Percentiles rank a stretch among this genome's conserved stretches.
These are phyloP conservation scores for Dromaius novaehollandiae DNA, from an alignment of 2,113 vertebrate species.

Conservation along the genomic window DNA sequence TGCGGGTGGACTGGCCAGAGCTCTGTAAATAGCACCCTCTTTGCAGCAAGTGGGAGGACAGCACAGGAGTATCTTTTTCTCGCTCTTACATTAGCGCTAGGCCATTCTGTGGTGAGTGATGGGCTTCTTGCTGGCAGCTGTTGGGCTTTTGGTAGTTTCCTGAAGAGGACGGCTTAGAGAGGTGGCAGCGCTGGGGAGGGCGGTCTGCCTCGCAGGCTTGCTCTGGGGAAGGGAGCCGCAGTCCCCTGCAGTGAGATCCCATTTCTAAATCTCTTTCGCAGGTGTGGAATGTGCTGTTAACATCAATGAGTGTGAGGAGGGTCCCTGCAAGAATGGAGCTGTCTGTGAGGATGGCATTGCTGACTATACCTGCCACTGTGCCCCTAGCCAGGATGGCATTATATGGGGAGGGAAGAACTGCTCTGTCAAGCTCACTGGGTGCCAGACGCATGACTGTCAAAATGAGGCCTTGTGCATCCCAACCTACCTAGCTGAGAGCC, in stretches of 20 bases:
- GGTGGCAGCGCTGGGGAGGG: neutral
- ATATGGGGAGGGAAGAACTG: conserved; percentile 91
- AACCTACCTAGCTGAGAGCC: conserved; percentile 75
- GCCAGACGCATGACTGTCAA: conserved; percentile 83
- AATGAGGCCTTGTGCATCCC: conserved; percentile 84
- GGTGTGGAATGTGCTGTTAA: conserved; percentile 87
- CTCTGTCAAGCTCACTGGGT: conserved; percentile 84
- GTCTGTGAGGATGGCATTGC: conserved; percentile 84
- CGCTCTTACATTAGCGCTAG: neutral
- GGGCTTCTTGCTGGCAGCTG: neutral
- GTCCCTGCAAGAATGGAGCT: conserved; percentile 89
- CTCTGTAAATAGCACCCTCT: neutral
- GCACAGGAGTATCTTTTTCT: neutral
- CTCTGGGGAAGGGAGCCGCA: neutral
- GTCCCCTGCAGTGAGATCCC: neutral
- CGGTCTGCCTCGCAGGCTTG: neutral
- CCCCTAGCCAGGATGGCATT: conserved; percentile 58
- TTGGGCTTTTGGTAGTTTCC: neutral
- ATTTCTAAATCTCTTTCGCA: conserved; percentile 61
- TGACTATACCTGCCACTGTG: conserved; percentile 86
- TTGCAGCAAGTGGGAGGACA: neutral
- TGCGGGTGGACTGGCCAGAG: neutral
- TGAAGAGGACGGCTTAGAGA: neutral
- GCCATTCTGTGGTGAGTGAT: neutral
- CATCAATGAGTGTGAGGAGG: conserved; percentile 88